These are phyloP conservation scores for Bombus balteatus DNA, from an alignment of 1,140 invertebrate species.

Conservation along the genomic window DNA sequence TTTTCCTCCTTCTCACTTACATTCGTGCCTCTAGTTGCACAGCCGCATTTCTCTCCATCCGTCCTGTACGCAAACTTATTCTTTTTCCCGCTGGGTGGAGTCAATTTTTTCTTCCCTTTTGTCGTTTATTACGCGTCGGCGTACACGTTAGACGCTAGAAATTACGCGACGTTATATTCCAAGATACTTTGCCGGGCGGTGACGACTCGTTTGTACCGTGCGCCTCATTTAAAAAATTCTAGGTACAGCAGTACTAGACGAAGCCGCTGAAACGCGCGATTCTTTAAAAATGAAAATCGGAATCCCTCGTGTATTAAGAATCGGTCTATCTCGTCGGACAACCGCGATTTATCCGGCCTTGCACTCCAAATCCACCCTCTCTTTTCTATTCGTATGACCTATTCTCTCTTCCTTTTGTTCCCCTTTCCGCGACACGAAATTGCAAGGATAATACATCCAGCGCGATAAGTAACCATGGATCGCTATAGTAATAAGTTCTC, in stretches of 20 bases:
- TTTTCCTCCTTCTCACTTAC: constrained; percentile 23
- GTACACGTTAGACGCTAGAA: constrained; percentile 42
- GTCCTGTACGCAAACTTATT: not conserved
- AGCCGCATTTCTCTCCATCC: not conserved
- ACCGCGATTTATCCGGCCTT: constrained; percentile 49
- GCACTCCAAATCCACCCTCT: constrained; percentile 34
- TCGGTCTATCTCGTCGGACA: constrained; percentile 36
- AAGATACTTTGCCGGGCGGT: not conserved
- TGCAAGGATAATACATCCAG: constrained; percentile 43
- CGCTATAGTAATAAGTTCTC: constrained; percentile 54
- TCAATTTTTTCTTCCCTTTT: constrained; percentile 49
- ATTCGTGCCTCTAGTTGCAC: not conserved
- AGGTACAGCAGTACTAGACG: not conserved
- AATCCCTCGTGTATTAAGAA: constrained; percentile 22
- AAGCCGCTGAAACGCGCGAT: not conserved
- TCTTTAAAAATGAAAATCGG: not conserved
- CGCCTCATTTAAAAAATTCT: constrained; percentile 11
- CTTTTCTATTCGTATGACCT: not conserved
- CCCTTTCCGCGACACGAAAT: constrained; percentile 2
- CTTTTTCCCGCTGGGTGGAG: constrained; percentile 1
- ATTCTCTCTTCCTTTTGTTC: not conserved
- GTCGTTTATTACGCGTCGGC: constrained; percentile 59
- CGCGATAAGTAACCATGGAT: constrained; percentile 47
- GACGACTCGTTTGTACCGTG: not conserved
- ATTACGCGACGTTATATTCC: constrained; percentile 16